These are phyloP conservation scores for Nipponacmea schrenckii DNA, from an alignment of 2,888 invertebrate genomes.

Conservation along the genomic window DNA sequence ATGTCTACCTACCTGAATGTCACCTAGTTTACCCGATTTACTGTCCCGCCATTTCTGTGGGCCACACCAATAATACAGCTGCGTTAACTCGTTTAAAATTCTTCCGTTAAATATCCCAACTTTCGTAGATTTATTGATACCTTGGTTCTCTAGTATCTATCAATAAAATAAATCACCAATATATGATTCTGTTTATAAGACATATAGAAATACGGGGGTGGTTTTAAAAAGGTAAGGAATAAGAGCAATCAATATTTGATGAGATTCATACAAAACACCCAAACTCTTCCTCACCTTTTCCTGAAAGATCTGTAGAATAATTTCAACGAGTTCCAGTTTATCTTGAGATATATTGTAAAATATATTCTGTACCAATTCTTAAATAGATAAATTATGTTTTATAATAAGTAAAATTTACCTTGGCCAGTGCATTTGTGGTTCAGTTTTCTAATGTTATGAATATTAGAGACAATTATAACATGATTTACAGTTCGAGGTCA, in stretches of 20 bases:
- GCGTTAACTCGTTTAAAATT: conserved; percentile 46
- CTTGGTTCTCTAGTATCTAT: conserved; percentile 56
- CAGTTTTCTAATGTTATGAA: no score
- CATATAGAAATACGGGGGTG: no score
- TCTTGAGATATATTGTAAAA: conserved; percentile 48
- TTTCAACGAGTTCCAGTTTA: conserved; percentile 37
- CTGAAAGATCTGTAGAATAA: conserved; percentile 47
- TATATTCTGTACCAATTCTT: conserved; percentile 42
- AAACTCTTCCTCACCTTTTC: conserved; percentile 44
- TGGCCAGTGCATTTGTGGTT: no score
- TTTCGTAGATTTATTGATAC: conserved; percentile 58
- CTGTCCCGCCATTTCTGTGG: conserved; percentile 40
- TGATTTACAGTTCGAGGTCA: no score
- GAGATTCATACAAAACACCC: no score
- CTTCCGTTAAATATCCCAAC: conserved; percentile 53
- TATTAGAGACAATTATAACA: no score
- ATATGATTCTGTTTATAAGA: no score
- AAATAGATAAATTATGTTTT: conserved; percentile 13
- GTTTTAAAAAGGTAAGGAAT: no score
- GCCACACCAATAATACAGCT: conserved; percentile 57
- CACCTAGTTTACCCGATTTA: no score
- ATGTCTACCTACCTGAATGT: no score
- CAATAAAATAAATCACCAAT: no score
- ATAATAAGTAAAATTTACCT: no score
- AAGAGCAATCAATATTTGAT: not conserved